These are phyloP conservation scores for Stenchaetothrips biformis DNA, from an alignment of 2,888 invertebrate species.

Conservation along the genomic window DNA sequence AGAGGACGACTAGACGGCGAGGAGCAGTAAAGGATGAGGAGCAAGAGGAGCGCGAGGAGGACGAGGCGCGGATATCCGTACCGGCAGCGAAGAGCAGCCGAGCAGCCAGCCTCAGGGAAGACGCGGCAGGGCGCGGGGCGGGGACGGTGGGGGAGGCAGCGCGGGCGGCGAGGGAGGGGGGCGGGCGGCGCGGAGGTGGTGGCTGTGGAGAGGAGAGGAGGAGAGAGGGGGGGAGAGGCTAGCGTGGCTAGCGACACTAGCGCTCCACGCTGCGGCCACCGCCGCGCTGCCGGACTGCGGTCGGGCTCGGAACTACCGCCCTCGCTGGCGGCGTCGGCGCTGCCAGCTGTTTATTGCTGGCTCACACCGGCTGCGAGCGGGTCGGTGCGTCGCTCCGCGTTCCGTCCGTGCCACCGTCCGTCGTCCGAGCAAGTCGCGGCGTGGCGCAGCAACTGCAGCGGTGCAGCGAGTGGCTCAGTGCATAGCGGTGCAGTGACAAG, in stretches of 20 bases:
- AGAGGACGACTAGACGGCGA: not conserved
- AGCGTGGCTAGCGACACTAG: not conserved
- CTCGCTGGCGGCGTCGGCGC: not conserved
- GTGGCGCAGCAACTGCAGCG: not conserved
- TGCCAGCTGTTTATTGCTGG: conserved; percentile 19
- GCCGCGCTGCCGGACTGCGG: not conserved
- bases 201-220: not conserved
- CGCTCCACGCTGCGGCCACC: not conserved
- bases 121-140: not conserved
- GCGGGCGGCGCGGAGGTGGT: not conserved
- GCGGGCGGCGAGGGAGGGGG: not conserved
- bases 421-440: not conserved
- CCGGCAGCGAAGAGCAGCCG: not conserved
- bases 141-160: not conserved
- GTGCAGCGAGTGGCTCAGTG: not conserved
- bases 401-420: not conserved
- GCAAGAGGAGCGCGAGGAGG: not conserved
- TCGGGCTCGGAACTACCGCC: not conserved
- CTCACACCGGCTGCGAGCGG: conserved; percentile 19
- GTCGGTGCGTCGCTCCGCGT: not conserved
- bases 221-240: not conserved
- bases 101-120: not conserved
- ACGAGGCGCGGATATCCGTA: conserved; percentile 9
- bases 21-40: not conserved
- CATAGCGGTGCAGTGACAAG: too few species aligned